Evolutionary conservation across 2,888 invertebrate genomes (phyloP), one percentile per base, ranked within the genome.

Genomic region (Sinopyrophorus schimmeli): DNA sequence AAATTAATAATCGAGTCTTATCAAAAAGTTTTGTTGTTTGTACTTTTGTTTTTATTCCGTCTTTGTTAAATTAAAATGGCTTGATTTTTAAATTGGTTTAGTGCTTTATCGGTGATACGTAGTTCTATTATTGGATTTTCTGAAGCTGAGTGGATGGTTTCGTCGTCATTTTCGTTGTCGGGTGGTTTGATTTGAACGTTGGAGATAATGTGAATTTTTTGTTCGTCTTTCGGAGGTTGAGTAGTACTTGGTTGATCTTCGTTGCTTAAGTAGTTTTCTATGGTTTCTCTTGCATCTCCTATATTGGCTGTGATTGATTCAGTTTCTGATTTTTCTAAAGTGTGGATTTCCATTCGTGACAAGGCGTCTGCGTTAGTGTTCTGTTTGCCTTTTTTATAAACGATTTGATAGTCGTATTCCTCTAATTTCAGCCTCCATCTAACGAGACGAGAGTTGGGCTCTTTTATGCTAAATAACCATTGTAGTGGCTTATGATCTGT

Each of bases 401-500:
- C 42, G 4, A 65, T 57, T 52, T 60, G 53, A 35, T 60, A 61
- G 15, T 62, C 61, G 14, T 53, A 67, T 43, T 69, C 67, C 40
- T 62, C 60, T 9, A 68, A 40, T 46, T 59, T 65, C 6, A 71
- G 35, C 9, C 64, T 47, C 72, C 70, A 73, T 3, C 72, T 49
- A 52, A 69, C 60, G 2, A 70, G 31, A 31, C 60, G 54, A 0
- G 67, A 66, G 16, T 66, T 69, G 0, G 70, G 70, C 5, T 72
- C 69, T 57, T 72, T 71, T 0, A 70, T 26, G 0, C 54, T 62
- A 58, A 69, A 64, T 0, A 73, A 35, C 66, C 69, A 73, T 2
- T 55, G 58, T 2, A 73, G 39, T 1, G 69, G 69, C 37, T 64
- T 57, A 44, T 74, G 73, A 38, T 74, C 73, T 0, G 70, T 73